Evolutionary conservation across 2,888 invertebrate species (phyloP).

Genomic region (Trichopria drosophilae): DNA sequence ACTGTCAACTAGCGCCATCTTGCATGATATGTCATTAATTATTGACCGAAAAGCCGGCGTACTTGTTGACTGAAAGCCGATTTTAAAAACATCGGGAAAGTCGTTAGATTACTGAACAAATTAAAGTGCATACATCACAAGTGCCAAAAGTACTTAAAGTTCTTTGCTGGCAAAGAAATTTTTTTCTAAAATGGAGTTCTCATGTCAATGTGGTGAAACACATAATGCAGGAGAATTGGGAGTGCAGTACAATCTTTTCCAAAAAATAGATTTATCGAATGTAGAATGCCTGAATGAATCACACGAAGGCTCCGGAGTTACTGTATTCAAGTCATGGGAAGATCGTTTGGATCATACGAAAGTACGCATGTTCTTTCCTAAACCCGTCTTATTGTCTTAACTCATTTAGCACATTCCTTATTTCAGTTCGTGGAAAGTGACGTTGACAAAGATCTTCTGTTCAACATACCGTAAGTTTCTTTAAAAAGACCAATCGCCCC

Average conservation of each 20-base stretch:
- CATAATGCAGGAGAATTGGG: constrained; percentile 66
- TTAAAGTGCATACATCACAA: no score
- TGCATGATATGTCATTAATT: no score
- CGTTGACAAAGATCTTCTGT: constrained; percentile 91
- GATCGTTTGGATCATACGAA: constrained; percentile 74
- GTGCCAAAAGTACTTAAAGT: no score
- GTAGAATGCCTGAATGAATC: constrained; percentile 90
- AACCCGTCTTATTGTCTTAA: not conserved
- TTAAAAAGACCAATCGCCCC: no score
- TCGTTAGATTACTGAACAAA: no score
- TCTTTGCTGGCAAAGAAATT: no score
- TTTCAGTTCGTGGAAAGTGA: constrained; percentile 93
- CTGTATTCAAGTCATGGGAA: constrained; percentile 91
- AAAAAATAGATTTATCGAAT: constrained; percentile 86
- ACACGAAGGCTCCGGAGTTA: constrained; percentile 81
- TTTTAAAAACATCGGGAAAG: no score
- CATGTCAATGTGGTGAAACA: constrained; percentile 45
- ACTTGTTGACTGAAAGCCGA: no score
- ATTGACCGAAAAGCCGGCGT: no score
- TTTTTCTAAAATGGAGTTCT: constrained; percentile 45
- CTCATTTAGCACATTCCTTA: constrained; percentile 33
- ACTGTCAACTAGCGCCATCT: no score
- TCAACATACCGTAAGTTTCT: constrained; percentile 84
- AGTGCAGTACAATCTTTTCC: constrained; percentile 79
- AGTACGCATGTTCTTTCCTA: constrained; percentile 61